Conservation (phyloP, 2,888 invertebrate species). For the Ormyrus labotus region DNA sequence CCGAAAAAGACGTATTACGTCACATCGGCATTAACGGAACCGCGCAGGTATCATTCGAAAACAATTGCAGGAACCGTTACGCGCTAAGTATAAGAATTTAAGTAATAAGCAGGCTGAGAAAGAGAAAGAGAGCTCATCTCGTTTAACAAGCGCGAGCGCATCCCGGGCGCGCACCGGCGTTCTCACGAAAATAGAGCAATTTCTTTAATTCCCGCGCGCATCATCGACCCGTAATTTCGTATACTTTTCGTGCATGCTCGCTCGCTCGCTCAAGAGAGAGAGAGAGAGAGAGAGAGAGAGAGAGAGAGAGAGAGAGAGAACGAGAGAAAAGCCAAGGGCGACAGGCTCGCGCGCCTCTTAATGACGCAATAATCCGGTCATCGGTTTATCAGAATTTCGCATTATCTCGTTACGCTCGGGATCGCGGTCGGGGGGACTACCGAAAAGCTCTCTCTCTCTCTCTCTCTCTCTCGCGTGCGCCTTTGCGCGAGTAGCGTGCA, state of each 20-base stretch:
- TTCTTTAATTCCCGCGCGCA: background rate
- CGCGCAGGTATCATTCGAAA: slow-evolving; percentile 13
- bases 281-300: background rate
- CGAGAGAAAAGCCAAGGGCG: slow-evolving; percentile 20
- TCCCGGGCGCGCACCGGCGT: background rate
- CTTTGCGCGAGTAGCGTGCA: too few species aligned
- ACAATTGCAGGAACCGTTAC: slow-evolving; percentile 31
- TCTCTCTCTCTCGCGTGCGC: background rate
- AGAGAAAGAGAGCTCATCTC: background rate
- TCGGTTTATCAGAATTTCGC: background rate
- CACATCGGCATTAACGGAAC: background rate
- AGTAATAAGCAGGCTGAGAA: slow-evolving; percentile 14
- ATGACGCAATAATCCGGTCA: background rate
- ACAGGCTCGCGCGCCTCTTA: slow-evolving; percentile 5
- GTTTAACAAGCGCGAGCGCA: slow-evolving; percentile 4
- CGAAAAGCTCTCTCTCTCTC: slow-evolving; percentile 11
- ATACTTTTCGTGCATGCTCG: background rate
- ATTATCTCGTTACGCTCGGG: slow-evolving; percentile 13
- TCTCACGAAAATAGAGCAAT: slow-evolving; percentile 37
- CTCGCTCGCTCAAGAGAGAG: too few species aligned
- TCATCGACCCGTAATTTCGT: slow-evolving; percentile 9
- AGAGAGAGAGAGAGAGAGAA: too few species aligned
- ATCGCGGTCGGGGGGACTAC: background rate
- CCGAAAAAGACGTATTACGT: background rate
- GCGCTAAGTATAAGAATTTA: slow-evolving; percentile 26